phyloP scores from a whole-genome alignment of 2,888 invertebrate genomes.

The Linyphia triangularis region DNA sequence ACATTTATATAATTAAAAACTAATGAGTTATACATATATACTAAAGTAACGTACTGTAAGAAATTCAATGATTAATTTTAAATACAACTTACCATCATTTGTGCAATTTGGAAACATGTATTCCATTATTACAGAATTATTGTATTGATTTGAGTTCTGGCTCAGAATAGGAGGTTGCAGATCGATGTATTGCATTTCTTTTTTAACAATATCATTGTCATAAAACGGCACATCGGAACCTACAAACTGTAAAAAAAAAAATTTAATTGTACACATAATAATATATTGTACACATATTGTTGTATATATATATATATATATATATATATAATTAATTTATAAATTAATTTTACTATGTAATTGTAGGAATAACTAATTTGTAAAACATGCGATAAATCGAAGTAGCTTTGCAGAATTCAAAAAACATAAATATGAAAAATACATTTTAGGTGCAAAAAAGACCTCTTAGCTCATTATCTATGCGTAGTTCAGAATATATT shows the following conservation, averaged over 20 bases:
- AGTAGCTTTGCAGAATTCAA: neutral
- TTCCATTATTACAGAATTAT: conserved; percentile 40
- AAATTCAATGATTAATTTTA: too few relatives aligned
- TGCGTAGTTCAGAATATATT: too few relatives aligned
- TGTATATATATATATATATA: neutral
- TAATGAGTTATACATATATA: too few relatives aligned
- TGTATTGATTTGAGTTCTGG: conserved; percentile 50
- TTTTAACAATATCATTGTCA: conserved; percentile 60
- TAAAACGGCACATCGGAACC: conserved; percentile 71
- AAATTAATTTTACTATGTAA: too few relatives aligned
- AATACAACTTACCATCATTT: conserved; percentile 56
- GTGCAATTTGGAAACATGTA: conserved; percentile 41
- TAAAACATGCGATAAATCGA: too few relatives aligned
- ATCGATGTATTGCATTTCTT: conserved; percentile 63
- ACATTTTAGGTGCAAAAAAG: neutral
- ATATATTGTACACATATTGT: neutral
- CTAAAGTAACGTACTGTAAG: too few relatives aligned
- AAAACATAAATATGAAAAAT: neutral
- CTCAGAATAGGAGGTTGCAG: conserved; percentile 59
- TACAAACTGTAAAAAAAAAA: conserved; percentile 46
- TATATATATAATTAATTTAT: too few relatives aligned
- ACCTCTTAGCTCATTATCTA: too few relatives aligned
- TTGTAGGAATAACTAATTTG: too few relatives aligned
- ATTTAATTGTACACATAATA: neutral
- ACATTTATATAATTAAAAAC: too few relatives aligned